These are phyloP conservation scores for Oscheius sp. DNA, from an alignment of 2,888 invertebrate genomes.

Conservation along the genomic window DNA sequence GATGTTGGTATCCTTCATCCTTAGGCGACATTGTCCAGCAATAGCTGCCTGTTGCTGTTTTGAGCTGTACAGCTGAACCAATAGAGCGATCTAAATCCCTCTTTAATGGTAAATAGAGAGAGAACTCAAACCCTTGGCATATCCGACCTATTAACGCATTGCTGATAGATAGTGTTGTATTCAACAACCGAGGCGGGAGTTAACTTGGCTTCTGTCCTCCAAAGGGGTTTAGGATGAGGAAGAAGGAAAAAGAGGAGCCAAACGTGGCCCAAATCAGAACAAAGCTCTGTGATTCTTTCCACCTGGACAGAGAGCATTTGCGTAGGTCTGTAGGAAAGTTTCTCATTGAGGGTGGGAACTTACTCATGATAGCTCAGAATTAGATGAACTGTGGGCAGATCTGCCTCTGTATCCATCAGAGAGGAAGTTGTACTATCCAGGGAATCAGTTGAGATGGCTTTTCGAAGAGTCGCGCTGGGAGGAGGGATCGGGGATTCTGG, in stretches of 20 bases:
- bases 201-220: slow-evolving; percentile 21
- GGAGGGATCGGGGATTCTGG: slow-evolving; percentile 8
- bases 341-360: background rate
- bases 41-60: slow-evolving; percentile 21
- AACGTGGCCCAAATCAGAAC: slow-evolving; percentile 18
- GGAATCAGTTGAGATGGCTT: slow-evolving; percentile 25
- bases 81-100: slow-evolving; percentile 16
- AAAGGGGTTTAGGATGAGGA: slow-evolving; percentile 28
- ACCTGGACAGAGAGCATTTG: slow-evolving; percentile 26
- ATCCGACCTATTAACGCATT: slow-evolving; percentile 17
- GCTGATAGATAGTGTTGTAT: slow-evolving; percentile 23
- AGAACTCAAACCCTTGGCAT: slow-evolving; percentile 18
- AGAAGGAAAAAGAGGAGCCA: slow-evolving; percentile 30
- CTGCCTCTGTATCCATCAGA: background rate
- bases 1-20: slow-evolving; percentile 8
- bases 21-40: slow-evolving; percentile 20
- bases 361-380: slow-evolving; percentile 23
- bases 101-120: no score
- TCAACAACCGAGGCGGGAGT: slow-evolving; percentile 21
- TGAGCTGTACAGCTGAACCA: slow-evolving; percentile 21
- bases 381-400: slow-evolving; percentile 20
- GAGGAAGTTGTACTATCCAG: slow-evolving; percentile 24
- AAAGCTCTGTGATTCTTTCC: slow-evolving; percentile 19
- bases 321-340: background rate
- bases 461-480: slow-evolving; percentile 1